A percentile compares a stretch with the other conserved stretches of the same genome.
Evolutionary conservation across 2,113 vertebrate species (phyloP).

Genomic region (Notiomystis cincta): DNA sequence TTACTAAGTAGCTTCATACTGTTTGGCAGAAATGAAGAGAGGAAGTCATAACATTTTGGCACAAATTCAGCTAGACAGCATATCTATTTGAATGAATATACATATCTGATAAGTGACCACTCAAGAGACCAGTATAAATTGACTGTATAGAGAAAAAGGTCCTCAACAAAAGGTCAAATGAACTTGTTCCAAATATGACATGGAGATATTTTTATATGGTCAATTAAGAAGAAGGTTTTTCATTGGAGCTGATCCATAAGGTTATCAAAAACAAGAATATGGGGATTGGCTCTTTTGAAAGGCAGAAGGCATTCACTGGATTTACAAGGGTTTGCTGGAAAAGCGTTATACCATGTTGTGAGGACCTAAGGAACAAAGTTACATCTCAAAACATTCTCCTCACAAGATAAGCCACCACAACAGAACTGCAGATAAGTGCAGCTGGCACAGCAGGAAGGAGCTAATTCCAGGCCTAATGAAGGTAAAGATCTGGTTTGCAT

Average conservation of each 20-base stretch:
- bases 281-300: neutral
- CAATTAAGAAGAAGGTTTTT: neutral
- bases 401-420: neutral
- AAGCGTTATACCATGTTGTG: neutral
- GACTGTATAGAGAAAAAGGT: neutral
- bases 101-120: neutral
- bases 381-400: neutral
- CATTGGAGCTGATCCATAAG: neutral
- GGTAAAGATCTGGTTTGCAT: neutral
- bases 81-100: neutral
- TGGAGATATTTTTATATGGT: neutral
- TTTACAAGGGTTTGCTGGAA: neutral
- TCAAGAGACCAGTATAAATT: neutral
- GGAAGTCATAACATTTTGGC: neutral
- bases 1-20: neutral
- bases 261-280: neutral
- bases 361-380: neutral
- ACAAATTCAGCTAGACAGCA: neutral
- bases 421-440: neutral
- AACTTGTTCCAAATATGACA: neutral
- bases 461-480: neutral
- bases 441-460: neutral
- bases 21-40: neutral
- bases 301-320: neutral
- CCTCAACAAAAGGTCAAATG: constrained; percentile 1